Evolutionary conservation across 2,113 vertebrate species (phyloP).

Genomic region (Tonatia bakeri): DNA sequence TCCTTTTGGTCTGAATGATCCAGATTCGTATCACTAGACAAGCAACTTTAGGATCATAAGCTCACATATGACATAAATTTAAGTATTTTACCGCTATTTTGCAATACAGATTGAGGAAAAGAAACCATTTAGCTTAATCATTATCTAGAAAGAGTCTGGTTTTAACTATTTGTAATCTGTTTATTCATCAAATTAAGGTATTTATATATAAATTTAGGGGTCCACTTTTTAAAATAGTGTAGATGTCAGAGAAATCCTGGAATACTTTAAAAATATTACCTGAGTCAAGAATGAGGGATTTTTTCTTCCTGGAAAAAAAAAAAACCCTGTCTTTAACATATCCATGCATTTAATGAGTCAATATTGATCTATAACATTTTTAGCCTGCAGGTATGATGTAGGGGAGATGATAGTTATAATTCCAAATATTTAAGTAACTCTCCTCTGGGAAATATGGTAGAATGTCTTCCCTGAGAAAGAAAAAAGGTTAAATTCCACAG

Average conservation of each 20-base stretch:
- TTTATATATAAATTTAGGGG: not conserved
- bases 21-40: not conserved
- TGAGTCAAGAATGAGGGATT: not conserved
- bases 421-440: not conserved
- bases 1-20: not conserved
- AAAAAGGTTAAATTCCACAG: not conserved
- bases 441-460: not conserved
- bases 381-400: not conserved
- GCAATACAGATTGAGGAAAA: not conserved
- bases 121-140: not conserved
- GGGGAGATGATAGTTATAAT: not conserved
- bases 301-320: not conserved
- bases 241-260: not conserved
- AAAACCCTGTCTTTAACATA: not conserved
- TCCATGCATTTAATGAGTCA: not conserved
- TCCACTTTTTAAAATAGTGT: not conserved
- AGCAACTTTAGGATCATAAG: not conserved
- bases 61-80: not conserved
- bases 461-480: not conserved
- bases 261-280: not conserved
- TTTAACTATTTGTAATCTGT: not conserved
- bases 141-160: not conserved
- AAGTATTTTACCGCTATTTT: not conserved
- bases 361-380: not conserved
- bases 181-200: not conserved